phyloP scores from a whole-genome alignment of 2,888 invertebrate species.

The Chalcosyrphus nemorum region DNA sequence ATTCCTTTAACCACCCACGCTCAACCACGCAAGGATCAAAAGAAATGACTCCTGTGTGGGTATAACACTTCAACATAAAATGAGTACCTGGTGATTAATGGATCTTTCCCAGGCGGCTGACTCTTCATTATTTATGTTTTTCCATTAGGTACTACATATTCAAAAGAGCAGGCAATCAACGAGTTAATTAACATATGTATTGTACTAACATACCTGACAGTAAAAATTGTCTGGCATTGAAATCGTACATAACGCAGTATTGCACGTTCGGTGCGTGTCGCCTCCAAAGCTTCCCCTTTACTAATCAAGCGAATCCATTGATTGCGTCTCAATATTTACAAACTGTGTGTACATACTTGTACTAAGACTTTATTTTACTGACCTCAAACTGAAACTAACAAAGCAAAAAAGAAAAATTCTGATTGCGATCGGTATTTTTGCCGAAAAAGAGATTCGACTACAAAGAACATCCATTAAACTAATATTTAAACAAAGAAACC shows the following conservation, averaged over 20 bases:
- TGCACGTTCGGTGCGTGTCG: not conserved
- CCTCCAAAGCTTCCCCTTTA: not conserved
- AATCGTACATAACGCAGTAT: not conserved
- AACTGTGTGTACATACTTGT: not conserved
- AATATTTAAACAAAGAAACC: not conserved
- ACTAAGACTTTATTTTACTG: not conserved
- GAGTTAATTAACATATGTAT: constrained; percentile 2
- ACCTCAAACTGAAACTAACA: not conserved
- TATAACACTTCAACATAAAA: not conserved
- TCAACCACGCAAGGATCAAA: constrained; percentile 34
- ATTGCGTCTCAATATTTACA: not conserved
- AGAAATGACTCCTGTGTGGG: not conserved
- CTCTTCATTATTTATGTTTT: not conserved
- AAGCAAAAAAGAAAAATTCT: not conserved
- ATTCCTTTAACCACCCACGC: not conserved
- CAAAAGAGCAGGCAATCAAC: constrained; percentile 1
- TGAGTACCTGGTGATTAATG: constrained; percentile 20
- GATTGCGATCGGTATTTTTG: not conserved
- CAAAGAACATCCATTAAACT: constrained; percentile 19
- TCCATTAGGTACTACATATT: not conserved
- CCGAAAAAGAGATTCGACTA: not conserved
- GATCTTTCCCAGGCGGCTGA: not conserved
- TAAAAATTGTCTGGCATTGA: constrained; percentile 5
- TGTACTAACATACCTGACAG: not conserved
- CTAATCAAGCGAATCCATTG: not conserved